phyloP scores from a whole-genome alignment of 2,113 vertebrate species.

The Aspiorhynchus laticeps region DNA sequence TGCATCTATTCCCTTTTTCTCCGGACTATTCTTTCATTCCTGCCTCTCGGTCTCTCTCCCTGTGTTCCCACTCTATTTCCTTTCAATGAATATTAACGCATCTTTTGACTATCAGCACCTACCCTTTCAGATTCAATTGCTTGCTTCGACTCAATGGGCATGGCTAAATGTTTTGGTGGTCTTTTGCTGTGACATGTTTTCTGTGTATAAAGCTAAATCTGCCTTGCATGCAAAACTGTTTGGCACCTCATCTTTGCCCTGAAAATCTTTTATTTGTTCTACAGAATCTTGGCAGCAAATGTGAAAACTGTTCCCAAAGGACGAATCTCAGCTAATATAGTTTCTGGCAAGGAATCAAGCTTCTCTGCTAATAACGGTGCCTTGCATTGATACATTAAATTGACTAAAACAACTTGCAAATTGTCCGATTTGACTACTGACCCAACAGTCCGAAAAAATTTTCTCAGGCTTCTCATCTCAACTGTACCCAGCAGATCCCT shows the following conservation, averaged over 20 bases:
- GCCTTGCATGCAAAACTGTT: conserved; percentile 40
- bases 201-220: conserved; percentile 33
- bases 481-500: no score
- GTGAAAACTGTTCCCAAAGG: not conserved
- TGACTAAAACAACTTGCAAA: not conserved
- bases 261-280: not conserved
- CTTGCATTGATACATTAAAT: not conserved
- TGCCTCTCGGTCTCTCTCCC: not conserved
- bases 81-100: conserved; percentile 53
- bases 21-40: conserved; percentile 27
- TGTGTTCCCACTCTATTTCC: conserved; percentile 16
- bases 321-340: not conserved
- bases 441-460: not conserved
- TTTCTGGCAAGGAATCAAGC: not conserved
- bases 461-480: not conserved
- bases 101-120: conserved; percentile 44
- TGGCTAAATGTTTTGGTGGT: conserved; percentile 41
- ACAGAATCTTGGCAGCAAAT: not conserved
- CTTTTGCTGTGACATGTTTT: conserved; percentile 41
- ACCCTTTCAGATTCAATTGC: conserved; percentile 41
- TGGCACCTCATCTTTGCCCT: not conserved
- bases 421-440: not conserved
- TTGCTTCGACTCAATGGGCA: conserved; percentile 33
- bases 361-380: not conserved
- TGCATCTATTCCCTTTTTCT: conserved; percentile 26